phyloP scores from a whole-genome alignment of 2,113 vertebrate genomes.

The Pyrgilauda ruficollis region DNA sequence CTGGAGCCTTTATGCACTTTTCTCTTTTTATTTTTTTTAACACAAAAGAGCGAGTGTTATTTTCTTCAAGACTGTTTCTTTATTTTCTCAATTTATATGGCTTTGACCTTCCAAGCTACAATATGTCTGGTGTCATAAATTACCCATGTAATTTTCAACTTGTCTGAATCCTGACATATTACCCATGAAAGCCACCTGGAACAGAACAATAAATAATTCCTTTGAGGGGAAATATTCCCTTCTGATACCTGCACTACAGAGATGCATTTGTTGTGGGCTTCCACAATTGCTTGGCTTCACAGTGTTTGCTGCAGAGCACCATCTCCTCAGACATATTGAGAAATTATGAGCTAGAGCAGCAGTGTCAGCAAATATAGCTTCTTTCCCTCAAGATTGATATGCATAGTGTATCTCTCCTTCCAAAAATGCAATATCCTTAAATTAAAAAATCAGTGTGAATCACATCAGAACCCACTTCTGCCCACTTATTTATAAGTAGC shows the following conservation, averaged over 20 bases:
- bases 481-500: not conserved
- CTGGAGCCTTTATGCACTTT: not conserved
- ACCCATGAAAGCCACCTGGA: conserved; percentile 17
- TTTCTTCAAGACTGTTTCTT: not conserved
- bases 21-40: not conserved
- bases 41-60: not conserved
- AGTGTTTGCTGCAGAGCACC: not conserved
- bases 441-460: not conserved
- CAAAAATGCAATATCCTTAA: not conserved
- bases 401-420: not conserved
- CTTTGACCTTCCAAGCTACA: conserved; percentile 15
- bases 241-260: not conserved
- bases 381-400: not conserved
- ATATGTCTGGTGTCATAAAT: not conserved
- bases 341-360: not conserved
- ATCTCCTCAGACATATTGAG: not conserved
- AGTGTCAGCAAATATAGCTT: not conserved
- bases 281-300: not conserved
- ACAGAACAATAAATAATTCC: conserved; percentile 26
- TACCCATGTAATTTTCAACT: not conserved
- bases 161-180: conserved; percentile 7
- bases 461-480: not conserved
- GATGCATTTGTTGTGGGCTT: not conserved
- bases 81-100: not conserved
- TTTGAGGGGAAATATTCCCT: not conserved